phyloP scores from a whole-genome alignment of 2,113 vertebrate genomes.

The Lucifuga dentata region DNA sequence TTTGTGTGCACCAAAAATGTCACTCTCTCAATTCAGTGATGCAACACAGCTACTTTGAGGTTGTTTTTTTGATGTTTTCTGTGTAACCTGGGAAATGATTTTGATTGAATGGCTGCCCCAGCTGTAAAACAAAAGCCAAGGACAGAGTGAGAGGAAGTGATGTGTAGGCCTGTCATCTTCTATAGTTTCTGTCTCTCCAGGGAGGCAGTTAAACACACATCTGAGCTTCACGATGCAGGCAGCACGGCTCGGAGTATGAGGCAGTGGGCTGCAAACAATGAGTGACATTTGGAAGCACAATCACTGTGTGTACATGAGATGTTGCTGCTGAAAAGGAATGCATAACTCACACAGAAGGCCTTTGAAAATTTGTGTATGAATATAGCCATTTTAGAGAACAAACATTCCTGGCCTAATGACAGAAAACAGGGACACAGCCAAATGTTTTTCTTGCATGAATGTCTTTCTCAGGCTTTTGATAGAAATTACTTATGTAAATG shows the following conservation, averaged over 20 bases:
- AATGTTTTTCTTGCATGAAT: too few relatives aligned
- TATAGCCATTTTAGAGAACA: constrained; percentile 6
- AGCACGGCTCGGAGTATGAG: constrained; percentile 41
- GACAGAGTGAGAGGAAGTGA: constrained; percentile 66
- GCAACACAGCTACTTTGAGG: constrained; percentile 33
- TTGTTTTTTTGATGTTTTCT: constrained; percentile 43
- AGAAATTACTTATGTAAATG: too few relatives aligned
- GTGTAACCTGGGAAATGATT: constrained; percentile 43
- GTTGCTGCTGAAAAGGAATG: constrained; percentile 17
- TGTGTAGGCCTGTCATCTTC: constrained; percentile 68
- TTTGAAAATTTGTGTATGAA: constrained; percentile 3
- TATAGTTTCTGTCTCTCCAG: constrained; percentile 57
- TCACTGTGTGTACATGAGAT: constrained; percentile 14
- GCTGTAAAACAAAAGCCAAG: constrained; percentile 65
- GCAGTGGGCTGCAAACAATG: constrained; percentile 59
- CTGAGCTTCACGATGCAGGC: constrained; percentile 49
- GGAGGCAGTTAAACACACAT: constrained; percentile 74
- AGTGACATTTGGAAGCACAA: constrained; percentile 57
- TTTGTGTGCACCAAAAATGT: background rate
- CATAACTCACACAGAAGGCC: constrained; percentile 6
- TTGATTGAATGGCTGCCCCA: constrained; percentile 58
- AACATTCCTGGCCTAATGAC: background rate
- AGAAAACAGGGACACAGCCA: too few relatives aligned
- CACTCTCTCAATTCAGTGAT: constrained; percentile 24
- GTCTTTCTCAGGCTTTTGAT: too few relatives aligned